phyloP scores from a whole-genome alignment of 2,113 vertebrate species.

The Lophura nycthemera region DNA sequence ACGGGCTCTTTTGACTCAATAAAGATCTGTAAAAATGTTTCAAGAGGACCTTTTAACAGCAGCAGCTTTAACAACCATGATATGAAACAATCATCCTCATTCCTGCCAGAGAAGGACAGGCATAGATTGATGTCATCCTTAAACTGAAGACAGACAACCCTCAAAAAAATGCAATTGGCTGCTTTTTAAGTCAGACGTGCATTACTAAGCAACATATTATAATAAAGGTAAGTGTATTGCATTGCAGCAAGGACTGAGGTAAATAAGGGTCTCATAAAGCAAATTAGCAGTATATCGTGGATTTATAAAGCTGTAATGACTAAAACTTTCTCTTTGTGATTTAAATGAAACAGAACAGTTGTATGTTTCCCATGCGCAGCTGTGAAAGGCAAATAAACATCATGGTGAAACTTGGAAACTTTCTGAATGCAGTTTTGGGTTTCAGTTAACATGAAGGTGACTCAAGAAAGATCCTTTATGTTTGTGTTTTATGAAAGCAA shows the following conservation, averaged over 20 bases:
- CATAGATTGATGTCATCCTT: background rate
- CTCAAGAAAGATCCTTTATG: background rate
- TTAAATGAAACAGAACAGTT: background rate
- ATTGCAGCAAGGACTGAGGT: constrained; percentile 4
- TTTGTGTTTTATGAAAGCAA: background rate
- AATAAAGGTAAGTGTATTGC: constrained; percentile 20
- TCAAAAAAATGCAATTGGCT: background rate
- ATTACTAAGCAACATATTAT: background rate
- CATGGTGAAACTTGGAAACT: background rate
- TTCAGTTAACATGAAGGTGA: background rate
- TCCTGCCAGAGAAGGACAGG: background rate
- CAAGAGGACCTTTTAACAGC: background rate
- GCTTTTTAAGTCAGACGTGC: background rate
- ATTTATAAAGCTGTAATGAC: constrained; percentile 39
- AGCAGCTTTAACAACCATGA: background rate
- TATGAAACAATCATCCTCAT: background rate
- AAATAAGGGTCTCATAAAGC: background rate
- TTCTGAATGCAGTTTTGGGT: background rate
- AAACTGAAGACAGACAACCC: background rate
- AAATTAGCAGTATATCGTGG: background rate
- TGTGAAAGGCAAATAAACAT: background rate
- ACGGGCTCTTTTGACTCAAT: background rate
- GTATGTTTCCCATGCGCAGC: background rate
- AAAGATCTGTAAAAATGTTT: background rate
- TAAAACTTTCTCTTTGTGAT: background rate